Evolutionary conservation across 1,140 invertebrate genomes (phyloP), one percentile per base, ranked within the genome.

Genomic region (Leptonema lineaticorne): DNA sequence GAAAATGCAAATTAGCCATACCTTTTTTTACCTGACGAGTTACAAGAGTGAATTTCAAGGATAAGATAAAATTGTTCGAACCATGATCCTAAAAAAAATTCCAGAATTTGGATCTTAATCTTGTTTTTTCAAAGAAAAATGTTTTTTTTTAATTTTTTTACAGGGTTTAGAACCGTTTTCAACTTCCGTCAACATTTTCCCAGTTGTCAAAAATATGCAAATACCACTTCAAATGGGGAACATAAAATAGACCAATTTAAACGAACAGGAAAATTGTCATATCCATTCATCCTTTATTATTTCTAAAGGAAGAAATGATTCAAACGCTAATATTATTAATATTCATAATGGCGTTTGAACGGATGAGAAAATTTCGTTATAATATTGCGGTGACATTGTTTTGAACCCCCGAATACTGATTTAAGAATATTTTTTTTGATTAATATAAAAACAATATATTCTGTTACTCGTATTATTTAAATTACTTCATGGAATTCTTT

Each of bases 191-290:
- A 14, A 3, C 4, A 16, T 45, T 6, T 45, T 45, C 14, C 16
- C 37, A 14, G 16, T 45, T n/a, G n/a, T n/a, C n/a, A n/a, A 16
- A 2, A 41, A 41, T 41, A 41, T 41, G 37, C 16, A 28, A 58
- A 58, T 48, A 56, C 29, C n/a, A 58, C 45, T n/a, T 45, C 37
- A 60, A 20, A 18, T 37, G 14, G 9, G 26, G 24, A 22, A 18
- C 22, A 37, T 62, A 62, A 62, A 62, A 62, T 62, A 24, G 30
- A 9, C 6, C 14, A 45, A n/a, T 62, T 62, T 45, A 62, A n/a
- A n/a, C 5, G 33, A 62, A 62, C 59, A 62, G 59, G 59, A 62
- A 62, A 62, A 62, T 33, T 8, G 37, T 45, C 16, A 4, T 20
- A 45, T 62, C 59, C 37, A 27, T 27, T n/a, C n/a, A 22, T 26